Base-by-base conservation (phyloP, 2,888 invertebrate genomes). In the Myopa testacea region DNA sequence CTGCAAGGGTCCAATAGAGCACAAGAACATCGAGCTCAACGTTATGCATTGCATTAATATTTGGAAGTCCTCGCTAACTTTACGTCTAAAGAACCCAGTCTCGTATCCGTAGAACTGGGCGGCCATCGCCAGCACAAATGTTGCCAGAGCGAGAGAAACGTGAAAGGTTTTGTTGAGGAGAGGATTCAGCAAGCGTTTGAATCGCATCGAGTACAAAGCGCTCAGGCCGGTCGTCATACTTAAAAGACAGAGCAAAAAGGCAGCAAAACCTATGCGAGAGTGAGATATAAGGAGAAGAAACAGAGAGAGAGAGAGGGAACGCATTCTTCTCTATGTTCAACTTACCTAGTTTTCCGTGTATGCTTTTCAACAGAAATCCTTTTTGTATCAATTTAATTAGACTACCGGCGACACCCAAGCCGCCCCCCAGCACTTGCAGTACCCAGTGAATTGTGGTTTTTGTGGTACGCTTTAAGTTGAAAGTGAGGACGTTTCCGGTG, bases 391-490 rank as follows among this genome's bases (percentile, higher is more conserved):
- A 85, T 80, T 87, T 86, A n/a, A 87, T 81, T 0, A 88, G 81
- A 0, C 84, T 84, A 0, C 88, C 88, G 40, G 83, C 82, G 14
- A 87, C 85, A 1, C 88, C 88, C 71, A 84, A 84, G 4, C 82
- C 76, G 26, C 88, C 87, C 16, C 89, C 88, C 34, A 88, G 75
- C 0, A 83, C 83, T 69, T 87, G 82, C 0, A 89, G 78, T 0
- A 88, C 75, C 88, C 89, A 89, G 68, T 88, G 88, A 10, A 87
- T 85, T 10, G 86, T 88, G n/a, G 87, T 88, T 75, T 87, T 88
- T 0, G 86, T 85, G 14, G 81, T 82, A 3, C 88, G 83, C 55
- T 84, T 85, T 70, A 85, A 87, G 50, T 83, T 83, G 58, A 82
- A 83, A 4, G 85, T 83, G 7, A 87, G 70, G 1, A 85, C 84